phyloP scores from a whole-genome alignment of 2,888 invertebrate species.

The Brenthis ino region DNA sequence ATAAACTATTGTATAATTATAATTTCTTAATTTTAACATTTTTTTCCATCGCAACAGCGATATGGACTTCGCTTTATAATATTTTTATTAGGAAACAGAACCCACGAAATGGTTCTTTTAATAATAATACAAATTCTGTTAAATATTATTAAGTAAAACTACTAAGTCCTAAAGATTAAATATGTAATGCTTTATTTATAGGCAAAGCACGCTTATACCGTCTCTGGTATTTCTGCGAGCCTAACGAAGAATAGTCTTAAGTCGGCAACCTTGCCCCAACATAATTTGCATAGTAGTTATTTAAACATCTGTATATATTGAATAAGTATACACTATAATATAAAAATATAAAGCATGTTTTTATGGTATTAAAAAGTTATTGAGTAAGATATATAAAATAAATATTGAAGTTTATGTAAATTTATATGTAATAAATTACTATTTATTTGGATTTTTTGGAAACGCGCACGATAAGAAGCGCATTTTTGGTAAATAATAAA shows the following conservation, averaged over 20 bases:
- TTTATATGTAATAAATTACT: no score
- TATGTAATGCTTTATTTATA: constrained; percentile 10
- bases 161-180: constrained; percentile 1
- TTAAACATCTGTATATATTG: constrained; percentile 25
- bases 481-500: not conserved
- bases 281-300: constrained; percentile 35
- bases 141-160: no score
- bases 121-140: no score
- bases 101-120: no score
- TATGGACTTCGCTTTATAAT: no score
- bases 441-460: no score
- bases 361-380: not conserved
- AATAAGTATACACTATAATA: constrained; percentile 20
- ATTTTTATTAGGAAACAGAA: no score
- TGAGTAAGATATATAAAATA: not conserved
- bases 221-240: constrained; percentile 24
- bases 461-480: no score
- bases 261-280: constrained; percentile 32
- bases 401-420: no score
- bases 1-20: no score
- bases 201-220: constrained; percentile 11
- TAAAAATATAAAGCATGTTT: not conserved
- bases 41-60: no score
- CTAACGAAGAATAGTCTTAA: constrained; percentile 23
- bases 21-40: no score